These are phyloP conservation scores for Muscicapa adusta DNA, from an alignment of 2,113 vertebrate species.

Conservation along the genomic window DNA sequence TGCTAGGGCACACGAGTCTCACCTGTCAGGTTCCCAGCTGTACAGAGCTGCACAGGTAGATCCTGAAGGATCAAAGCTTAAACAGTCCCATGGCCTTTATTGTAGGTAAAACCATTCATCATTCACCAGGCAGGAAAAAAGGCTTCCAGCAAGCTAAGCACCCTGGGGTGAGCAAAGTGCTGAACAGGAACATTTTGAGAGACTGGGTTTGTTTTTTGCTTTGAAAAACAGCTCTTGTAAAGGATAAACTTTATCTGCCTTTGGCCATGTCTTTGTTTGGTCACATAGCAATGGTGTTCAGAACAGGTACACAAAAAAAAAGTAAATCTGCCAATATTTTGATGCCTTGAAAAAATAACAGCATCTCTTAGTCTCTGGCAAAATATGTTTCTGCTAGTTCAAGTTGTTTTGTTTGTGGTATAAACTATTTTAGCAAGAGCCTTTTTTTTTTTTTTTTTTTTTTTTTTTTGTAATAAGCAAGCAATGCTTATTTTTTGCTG, in stretches of 20 bases:
- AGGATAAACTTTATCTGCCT: constrained; percentile 6
- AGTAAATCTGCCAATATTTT: background rate
- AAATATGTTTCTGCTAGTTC: background rate
- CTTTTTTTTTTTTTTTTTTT: background rate
- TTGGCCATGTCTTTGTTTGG: constrained; percentile 1
- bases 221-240: background rate
- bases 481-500: background rate
- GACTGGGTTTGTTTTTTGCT: background rate
- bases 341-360: background rate
- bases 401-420: background rate
- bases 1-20: background rate
- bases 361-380: background rate
- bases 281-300: background rate
- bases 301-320: background rate
- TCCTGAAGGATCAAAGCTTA: background rate
- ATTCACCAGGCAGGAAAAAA: background rate
- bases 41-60: background rate
- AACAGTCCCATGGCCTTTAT: background rate
- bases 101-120: background rate
- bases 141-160: background rate
- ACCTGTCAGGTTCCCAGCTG: background rate
- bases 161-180: fast-evolving
- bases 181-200: background rate
- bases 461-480: background rate
- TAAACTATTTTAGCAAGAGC: background rate